Conservation (phyloP, 2,113 vertebrate genomes). For the Psilopogon haemacephalus region DNA sequence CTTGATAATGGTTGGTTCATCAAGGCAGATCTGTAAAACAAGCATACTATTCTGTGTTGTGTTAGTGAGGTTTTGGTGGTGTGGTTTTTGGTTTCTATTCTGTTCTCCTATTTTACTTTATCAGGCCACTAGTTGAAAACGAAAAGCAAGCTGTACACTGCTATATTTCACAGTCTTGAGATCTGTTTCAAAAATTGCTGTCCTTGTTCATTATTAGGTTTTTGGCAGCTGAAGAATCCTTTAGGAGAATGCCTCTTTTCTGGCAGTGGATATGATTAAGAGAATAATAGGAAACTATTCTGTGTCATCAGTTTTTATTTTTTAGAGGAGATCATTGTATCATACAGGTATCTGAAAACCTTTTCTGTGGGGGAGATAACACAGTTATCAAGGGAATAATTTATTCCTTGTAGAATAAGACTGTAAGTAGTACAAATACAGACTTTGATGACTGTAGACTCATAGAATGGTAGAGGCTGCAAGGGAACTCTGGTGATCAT, state of each 20-base stretch:
- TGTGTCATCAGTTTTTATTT: not conserved
- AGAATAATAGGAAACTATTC: not conserved
- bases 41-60: not conserved
- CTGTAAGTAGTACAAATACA: fast-evolving
- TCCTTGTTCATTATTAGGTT: not conserved
- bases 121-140: not conserved
- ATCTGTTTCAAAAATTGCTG: not conserved
- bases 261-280: not conserved
- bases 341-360: not conserved
- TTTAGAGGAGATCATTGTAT: not conserved
- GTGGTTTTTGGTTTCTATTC: fast-evolving
- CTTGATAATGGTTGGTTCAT: not conserved
- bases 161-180: not conserved
- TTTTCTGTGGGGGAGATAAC: not conserved
- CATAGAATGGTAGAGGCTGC: no score
- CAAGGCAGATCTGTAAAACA: not conserved
- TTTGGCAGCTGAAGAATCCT: not conserved
- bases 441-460: not conserved
- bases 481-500: no score
- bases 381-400: not conserved
- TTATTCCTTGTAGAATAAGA: not conserved
- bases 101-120: not conserved
- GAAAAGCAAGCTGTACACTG: not conserved
- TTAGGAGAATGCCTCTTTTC: not conserved
- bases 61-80: not conserved